These are phyloP conservation scores for Etheostoma nigrum DNA, from an alignment of 2,797 vertebrate species.

Conservation along the genomic window DNA sequence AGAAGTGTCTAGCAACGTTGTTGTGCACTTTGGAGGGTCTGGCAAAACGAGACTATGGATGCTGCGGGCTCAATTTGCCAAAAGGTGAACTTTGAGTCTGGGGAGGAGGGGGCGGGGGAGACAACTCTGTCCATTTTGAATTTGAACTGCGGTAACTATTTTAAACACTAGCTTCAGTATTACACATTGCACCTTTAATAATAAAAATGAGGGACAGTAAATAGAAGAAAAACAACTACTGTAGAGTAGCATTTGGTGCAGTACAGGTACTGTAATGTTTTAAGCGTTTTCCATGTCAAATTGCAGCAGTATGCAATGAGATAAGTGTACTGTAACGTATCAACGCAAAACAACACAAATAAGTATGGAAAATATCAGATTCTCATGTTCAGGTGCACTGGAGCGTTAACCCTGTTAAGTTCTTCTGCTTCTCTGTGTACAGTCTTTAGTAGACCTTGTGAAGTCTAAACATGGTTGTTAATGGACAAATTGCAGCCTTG, in stretches of 20 bases:
- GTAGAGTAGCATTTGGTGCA: background rate
- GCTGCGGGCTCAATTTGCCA: no score
- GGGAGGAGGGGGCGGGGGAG: no score
- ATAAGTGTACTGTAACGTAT: background rate
- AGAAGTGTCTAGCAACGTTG: no score
- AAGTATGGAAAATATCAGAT: background rate
- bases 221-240: background rate
- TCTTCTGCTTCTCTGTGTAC: background rate
- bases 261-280: background rate
- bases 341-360: background rate
- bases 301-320: background rate
- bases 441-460: background rate
- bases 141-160: no score
- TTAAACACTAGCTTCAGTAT: no score
- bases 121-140: no score
- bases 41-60: no score
- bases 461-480: background rate
- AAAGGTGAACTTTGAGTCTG: no score
- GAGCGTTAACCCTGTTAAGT: background rate
- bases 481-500: slow-evolving; percentile 7
- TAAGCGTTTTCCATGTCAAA: background rate
- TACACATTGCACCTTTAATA: no score
- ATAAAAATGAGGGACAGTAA: background rate
- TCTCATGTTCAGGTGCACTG: background rate
- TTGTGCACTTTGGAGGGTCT: no score